phyloP scores from a whole-genome alignment of 2,888 invertebrate species.

The Antheraea yamamai region DNA sequence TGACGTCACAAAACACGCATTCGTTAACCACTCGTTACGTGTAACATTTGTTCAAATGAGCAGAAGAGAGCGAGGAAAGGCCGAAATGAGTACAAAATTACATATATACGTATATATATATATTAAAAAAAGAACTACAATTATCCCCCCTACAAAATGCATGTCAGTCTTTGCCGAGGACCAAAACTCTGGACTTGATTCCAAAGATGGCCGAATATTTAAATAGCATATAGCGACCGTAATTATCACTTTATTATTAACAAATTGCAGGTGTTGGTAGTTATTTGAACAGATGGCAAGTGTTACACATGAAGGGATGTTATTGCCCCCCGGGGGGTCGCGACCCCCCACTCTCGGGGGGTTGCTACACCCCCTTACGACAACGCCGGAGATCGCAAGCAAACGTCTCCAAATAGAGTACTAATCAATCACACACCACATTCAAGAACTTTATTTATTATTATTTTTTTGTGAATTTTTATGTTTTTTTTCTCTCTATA shows the following conservation, averaged over 20 bases:
- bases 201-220: constrained; percentile 61
- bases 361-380: constrained; percentile 22
- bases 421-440: constrained; percentile 79
- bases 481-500: constrained; percentile 59
- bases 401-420: constrained; percentile 50
- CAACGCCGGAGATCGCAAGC: constrained; percentile 32
- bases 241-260: background rate
- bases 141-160: constrained; percentile 71
- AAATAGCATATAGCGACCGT: constrained; percentile 25
- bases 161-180: constrained; percentile 61
- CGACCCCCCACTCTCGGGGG: constrained; percentile 2
- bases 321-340: constrained; percentile 19
- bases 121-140: constrained; percentile 53
- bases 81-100: constrained; percentile 48
- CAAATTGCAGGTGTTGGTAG: constrained; percentile 18
- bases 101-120: constrained; percentile 29
- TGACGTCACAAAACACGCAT: constrained; percentile 44
- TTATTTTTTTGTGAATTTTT: constrained; percentile 57
- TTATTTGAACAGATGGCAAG: constrained; percentile 71
- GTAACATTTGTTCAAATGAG: constrained; percentile 71
- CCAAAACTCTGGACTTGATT: constrained; percentile 52
- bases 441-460: constrained; percentile 79
- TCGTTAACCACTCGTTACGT: constrained; percentile 57
- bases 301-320: constrained; percentile 68
- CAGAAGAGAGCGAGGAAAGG: constrained; percentile 74